A percentile compares a stretch with the other conserved stretches of the same genome.
Conservation (phyloP, 1,140 invertebrate genomes). For the Apis dorsata region DNA sequence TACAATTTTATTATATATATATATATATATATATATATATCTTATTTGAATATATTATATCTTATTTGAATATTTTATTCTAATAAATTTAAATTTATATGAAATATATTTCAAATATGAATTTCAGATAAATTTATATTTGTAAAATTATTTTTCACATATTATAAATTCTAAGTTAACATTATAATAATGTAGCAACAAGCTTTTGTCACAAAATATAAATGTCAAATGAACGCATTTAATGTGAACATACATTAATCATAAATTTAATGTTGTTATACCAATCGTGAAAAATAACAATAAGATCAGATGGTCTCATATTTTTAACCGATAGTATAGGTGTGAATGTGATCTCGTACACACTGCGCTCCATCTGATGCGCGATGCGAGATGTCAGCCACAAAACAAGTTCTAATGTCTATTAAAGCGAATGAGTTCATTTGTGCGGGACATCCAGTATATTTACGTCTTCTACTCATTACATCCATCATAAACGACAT, state of each 20-base stretch:
- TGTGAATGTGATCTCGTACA: constrained; percentile 6
- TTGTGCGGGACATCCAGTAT: constrained; percentile 15
- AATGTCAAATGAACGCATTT: neutral
- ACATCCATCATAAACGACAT: constrained; percentile 11
- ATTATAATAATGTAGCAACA: neutral
- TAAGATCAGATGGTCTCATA: constrained; percentile 10
- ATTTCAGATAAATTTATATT: neutral
- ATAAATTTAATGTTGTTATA: neutral
- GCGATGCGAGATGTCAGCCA: neutral
- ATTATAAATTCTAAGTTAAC: neutral
- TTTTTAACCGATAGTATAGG: constrained; percentile 13
- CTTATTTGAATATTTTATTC: neutral
- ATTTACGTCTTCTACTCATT: constrained; percentile 48
- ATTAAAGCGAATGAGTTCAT: neutral
- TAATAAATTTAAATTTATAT: neutral
- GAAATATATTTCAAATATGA: neutral
- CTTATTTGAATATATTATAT: too few species aligned
- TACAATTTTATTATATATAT: too few species aligned
- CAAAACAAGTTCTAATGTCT: neutral
- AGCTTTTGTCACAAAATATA: neutral
- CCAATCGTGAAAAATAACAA: constrained; percentile 13
- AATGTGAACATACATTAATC: neutral
- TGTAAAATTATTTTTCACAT: neutral
- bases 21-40: too few species aligned
- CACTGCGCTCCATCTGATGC: constrained; percentile 23